These are phyloP conservation scores for Venustaconcha ellipsiformis DNA, from an alignment of 1,140 invertebrate species.

Conservation along the genomic window DNA sequence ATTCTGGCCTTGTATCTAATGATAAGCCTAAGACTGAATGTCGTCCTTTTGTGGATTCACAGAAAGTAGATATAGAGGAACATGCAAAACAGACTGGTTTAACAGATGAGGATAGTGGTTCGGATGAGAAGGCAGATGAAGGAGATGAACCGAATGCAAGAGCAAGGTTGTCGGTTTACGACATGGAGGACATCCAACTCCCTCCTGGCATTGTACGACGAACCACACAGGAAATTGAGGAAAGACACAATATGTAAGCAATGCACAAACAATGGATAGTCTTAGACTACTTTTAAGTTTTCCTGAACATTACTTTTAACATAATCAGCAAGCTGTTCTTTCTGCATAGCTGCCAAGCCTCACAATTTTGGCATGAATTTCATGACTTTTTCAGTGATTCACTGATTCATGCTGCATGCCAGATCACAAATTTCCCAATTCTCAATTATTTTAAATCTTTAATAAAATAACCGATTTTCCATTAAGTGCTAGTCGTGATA, in stretches of 20 bases:
- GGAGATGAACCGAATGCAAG: conserved; percentile 17
- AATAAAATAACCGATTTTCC: no score
- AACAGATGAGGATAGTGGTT: conserved; percentile 8
- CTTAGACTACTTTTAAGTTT: no score
- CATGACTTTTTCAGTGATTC: no score
- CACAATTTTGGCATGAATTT: no score
- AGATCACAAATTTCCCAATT: no score
- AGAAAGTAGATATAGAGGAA: conserved; percentile 4
- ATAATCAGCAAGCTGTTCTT: not conserved
- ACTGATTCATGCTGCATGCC: no score
- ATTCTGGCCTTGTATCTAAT: not conserved
- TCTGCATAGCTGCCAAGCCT: no score
- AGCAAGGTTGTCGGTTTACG: conserved; percentile 53
- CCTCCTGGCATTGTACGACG: conserved; percentile 64
- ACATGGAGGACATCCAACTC: conserved; percentile 60
- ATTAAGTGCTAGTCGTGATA: no score
- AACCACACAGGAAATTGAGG: conserved; percentile 80
- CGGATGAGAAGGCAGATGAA: conserved; percentile 7
- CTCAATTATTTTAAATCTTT: no score
- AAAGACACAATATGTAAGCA: conserved; percentile 51
- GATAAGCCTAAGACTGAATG: not conserved
- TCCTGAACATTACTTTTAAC: no score
- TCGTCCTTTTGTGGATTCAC: not conserved
- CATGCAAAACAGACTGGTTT: conserved; percentile 2
- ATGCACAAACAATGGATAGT: no score